These are phyloP conservation scores for Triplophysa rosa DNA, from an alignment of 2,113 vertebrate species.

Conservation along the genomic window DNA sequence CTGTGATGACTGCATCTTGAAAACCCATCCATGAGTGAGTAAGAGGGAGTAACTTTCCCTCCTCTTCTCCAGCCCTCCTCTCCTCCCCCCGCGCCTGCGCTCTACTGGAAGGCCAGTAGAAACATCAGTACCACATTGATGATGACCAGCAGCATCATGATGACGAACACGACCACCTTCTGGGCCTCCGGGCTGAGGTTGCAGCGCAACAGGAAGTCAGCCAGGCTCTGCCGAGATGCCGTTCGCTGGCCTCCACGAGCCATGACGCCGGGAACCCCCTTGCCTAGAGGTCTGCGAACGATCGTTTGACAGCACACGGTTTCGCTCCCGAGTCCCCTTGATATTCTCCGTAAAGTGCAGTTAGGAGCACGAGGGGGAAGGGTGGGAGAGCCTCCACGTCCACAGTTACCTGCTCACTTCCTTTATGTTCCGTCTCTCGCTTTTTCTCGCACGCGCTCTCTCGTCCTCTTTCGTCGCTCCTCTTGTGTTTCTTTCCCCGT, in stretches of 20 bases:
- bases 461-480: slow-evolving; percentile 29
- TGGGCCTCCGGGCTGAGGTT: slow-evolving; percentile 94
- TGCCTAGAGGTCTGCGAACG: slow-evolving; percentile 21
- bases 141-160: slow-evolving; percentile 94
- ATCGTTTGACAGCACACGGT: slow-evolving; percentile 41
- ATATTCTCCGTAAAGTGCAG: not conserved
- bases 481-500: not conserved
- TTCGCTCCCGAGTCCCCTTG: not conserved
- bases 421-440: slow-evolving; percentile 7
- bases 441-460: not conserved
- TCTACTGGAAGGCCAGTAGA: slow-evolving; percentile 91
- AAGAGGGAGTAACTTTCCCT: slow-evolving; percentile 34
- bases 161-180: slow-evolving; percentile 90
- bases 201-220: slow-evolving; percentile 87
- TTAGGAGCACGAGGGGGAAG: slow-evolving; percentile 42
- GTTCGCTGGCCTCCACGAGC: slow-evolving; percentile 76
- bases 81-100: not conserved
- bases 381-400: slow-evolving; percentile 53
- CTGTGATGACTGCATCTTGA: slow-evolving; percentile 53
- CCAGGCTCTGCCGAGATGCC: slow-evolving; percentile 74
- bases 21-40: slow-evolving; percentile 59
- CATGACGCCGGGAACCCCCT: slow-evolving; percentile 62
- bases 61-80: not conserved
- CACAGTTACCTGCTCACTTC: slow-evolving; percentile 42
- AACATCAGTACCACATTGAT: slow-evolving; percentile 98